phyloP scores from a whole-genome alignment of 2,888 invertebrate genomes.

The Ornithoptera priamus region DNA sequence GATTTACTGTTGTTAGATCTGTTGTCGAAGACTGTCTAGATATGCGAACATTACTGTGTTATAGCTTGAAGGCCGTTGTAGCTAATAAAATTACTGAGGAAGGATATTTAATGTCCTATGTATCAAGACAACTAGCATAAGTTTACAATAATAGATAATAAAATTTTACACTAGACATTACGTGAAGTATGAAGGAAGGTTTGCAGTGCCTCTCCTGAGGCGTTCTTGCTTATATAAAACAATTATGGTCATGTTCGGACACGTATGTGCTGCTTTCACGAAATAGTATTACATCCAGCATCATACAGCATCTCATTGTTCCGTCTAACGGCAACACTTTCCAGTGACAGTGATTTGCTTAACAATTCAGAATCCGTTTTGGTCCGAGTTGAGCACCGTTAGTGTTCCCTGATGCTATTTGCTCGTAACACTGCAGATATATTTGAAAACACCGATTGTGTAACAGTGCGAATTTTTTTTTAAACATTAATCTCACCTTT shows the following conservation, averaged over 20 bases:
- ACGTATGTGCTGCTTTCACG: slow-evolving; percentile 1
- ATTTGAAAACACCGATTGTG: too few species aligned
- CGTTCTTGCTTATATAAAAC: slow-evolving; percentile 1
- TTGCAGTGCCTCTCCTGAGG: neutral
- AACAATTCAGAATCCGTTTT: neutral
- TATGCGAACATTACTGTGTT: too few species aligned
- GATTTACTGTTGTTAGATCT: too few species aligned
- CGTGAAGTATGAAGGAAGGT: neutral
- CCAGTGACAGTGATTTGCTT: slow-evolving; percentile 11
- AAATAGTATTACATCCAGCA: neutral
- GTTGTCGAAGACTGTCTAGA: too few species aligned
- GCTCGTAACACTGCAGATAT: neutral
- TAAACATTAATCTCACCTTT: too few species aligned
- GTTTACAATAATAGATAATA: too few species aligned
- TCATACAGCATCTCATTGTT: slow-evolving; percentile 3
- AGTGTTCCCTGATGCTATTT: neutral
- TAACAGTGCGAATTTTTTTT: too few species aligned
- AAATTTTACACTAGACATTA: too few species aligned
- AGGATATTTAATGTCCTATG: too few species aligned
- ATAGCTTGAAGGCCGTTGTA: too few species aligned
- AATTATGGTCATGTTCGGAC: slow-evolving; percentile 5
- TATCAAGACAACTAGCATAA: too few species aligned
- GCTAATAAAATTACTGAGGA: too few species aligned
- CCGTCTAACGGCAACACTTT: slow-evolving; percentile 2
- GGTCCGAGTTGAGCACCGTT: neutral